phyloP scores from a whole-genome alignment of 2,888 invertebrate genomes.

The Amiota communis region DNA sequence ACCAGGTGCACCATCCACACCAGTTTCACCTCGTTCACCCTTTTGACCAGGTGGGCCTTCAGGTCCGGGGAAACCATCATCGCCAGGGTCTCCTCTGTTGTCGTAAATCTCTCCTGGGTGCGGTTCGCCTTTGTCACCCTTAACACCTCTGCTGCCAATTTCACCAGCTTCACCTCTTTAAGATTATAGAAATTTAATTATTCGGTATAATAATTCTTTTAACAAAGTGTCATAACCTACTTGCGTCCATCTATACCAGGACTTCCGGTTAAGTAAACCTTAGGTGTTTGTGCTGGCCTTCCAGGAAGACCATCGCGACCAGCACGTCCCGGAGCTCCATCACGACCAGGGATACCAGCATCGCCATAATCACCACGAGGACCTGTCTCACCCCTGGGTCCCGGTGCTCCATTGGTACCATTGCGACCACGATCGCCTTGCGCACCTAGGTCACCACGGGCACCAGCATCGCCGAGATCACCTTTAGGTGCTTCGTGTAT shows the following conservation, averaged over 20 bases:
- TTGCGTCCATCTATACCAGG: slow-evolving; percentile 61
- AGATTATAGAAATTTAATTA: background rate
- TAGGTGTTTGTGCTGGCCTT: slow-evolving; percentile 66
- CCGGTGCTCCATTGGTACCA: slow-evolving; percentile 66
- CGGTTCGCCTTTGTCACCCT: slow-evolving; percentile 78
- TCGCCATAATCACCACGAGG: slow-evolving; percentile 68
- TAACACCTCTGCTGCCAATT: slow-evolving; percentile 62
- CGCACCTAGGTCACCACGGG: slow-evolving; percentile 64
- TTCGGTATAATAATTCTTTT: background rate
- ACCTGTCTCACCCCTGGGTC: slow-evolving; percentile 68
- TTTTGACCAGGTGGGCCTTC: slow-evolving; percentile 77
- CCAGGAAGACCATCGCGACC: slow-evolving; percentile 77
- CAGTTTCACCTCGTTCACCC: slow-evolving; percentile 76
- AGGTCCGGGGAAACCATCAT: slow-evolving; percentile 72
- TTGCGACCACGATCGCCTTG: slow-evolving; percentile 63
- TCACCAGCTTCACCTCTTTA: slow-evolving; percentile 75
- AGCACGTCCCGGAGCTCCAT: slow-evolving; percentile 73
- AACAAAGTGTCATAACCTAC: slow-evolving; percentile 52
- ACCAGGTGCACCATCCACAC: slow-evolving; percentile 76
- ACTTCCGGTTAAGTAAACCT: slow-evolving; percentile 64
- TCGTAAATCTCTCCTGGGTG: slow-evolving; percentile 75
- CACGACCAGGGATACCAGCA: slow-evolving; percentile 69
- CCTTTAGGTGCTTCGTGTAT: slow-evolving; percentile 59
- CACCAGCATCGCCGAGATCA: slow-evolving; percentile 70
- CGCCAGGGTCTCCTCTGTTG: slow-evolving; percentile 73